Conservation (phyloP, 2,797 vertebrate genomes). For the Tarsius wallacei region DNA sequence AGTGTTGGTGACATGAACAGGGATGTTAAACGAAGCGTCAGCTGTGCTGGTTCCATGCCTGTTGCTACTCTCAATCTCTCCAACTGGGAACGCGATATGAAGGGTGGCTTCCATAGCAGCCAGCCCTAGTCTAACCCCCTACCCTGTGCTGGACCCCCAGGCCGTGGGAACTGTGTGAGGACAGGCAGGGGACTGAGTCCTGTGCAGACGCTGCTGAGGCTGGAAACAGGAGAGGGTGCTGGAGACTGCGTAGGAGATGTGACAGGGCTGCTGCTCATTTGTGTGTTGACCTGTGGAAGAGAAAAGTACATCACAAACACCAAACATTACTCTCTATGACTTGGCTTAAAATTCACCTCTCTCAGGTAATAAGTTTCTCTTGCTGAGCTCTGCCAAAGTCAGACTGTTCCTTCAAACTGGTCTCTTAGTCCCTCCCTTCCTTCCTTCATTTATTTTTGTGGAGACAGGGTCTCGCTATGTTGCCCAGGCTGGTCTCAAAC, state of each 20-base stretch:
- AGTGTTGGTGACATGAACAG: not conserved
- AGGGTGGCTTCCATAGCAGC: not conserved
- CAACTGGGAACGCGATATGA: not conserved
- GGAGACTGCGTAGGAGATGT: conserved; percentile 98
- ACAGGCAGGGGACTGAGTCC: conserved; percentile 97
- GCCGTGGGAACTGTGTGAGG: conserved; percentile 96
- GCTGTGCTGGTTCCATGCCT: not conserved
- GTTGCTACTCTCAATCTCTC: not conserved
- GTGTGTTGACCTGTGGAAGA: conserved; percentile 93
- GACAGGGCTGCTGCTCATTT: conserved; percentile 96
- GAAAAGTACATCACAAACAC: conserved; percentile 12
- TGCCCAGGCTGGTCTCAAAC: not conserved
- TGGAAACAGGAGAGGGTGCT: conserved; percentile 96
- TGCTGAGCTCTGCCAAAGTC: conserved; percentile 27
- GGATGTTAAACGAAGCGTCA: not conserved
- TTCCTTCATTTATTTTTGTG: not conserved
- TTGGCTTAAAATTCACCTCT: not conserved
- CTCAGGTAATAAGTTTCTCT: conserved; percentile 22
- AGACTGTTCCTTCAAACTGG: not conserved
- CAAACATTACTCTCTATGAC: not conserved
- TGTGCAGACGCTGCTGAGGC: conserved; percentile 96
- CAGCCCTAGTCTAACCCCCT: conserved; percentile 62
- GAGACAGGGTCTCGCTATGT: not conserved
- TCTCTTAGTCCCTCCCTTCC: not conserved
- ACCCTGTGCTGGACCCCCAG: conserved; percentile 97